Conservation (phyloP, 1,140 invertebrate genomes). For the Hyposmocoma kahamanoa region DNA sequence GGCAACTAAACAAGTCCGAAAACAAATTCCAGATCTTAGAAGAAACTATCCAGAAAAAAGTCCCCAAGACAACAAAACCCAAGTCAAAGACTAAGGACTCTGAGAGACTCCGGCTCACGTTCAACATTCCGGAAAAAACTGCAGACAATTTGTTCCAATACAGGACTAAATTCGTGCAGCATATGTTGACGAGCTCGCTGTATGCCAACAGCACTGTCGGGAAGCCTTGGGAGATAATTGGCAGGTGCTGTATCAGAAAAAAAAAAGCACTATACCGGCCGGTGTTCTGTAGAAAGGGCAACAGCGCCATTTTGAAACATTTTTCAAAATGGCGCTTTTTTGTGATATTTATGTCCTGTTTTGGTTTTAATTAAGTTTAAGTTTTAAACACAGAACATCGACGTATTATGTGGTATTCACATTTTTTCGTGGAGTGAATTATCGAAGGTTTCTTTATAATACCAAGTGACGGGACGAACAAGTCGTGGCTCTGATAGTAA, state of each 20-base stretch:
- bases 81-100: conserved; percentile 16
- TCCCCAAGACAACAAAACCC: conserved; percentile 26
- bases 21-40: conserved; percentile 58
- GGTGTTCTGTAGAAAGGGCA: too few species aligned
- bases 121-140: conserved; percentile 31
- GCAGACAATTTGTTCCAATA: conserved; percentile 38
- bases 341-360: too few species aligned
- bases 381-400: too few species aligned
- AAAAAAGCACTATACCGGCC: too few species aligned
- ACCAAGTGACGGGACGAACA: too few species aligned
- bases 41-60: conserved; percentile 55
- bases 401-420: too few species aligned
- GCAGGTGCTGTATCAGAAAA: conserved; percentile 38
- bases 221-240: conserved; percentile 60
- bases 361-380: too few species aligned
- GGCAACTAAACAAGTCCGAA: neutral
- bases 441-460: too few species aligned
- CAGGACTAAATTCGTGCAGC: conserved; percentile 53
- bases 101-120: conserved; percentile 32
- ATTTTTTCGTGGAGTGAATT: too few species aligned
- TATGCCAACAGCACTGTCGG: conserved; percentile 53
- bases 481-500: too few species aligned
- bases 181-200: conserved; percentile 57
- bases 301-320: too few species aligned
- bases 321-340: too few species aligned